Evolutionary conservation across 2,888 invertebrate genomes (phyloP).

Genomic region (Ischnus inquisitorius): DNA sequence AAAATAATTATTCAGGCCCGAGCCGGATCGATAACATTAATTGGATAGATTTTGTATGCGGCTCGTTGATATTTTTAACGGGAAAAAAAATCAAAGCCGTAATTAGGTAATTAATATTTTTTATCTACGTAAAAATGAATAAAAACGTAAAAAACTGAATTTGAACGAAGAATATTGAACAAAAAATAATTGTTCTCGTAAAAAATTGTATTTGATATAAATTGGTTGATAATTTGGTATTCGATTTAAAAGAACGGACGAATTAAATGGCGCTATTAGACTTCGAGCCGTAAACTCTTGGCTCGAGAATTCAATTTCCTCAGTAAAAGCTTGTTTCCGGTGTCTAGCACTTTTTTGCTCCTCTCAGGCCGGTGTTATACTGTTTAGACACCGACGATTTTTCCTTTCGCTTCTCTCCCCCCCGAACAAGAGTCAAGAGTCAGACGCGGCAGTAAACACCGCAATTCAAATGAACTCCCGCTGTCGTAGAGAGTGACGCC

Average conservation of each 20-base stretch:
- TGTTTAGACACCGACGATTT: slow-evolving; percentile 11
- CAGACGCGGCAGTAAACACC: slow-evolving; percentile 31
- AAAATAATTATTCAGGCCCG: too few relatives aligned
- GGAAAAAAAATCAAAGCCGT: too few relatives aligned
- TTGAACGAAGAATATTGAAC: not conserved
- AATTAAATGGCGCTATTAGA: not conserved
- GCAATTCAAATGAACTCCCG: slow-evolving; percentile 51
- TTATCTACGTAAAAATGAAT: not conserved
- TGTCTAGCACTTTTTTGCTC: slow-evolving; percentile 23
- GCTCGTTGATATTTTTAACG: too few relatives aligned
- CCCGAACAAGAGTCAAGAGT: slow-evolving; percentile 32
- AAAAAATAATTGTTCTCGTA: not conserved
- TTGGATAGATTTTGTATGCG: too few relatives aligned
- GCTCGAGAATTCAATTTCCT: slow-evolving; percentile 28
- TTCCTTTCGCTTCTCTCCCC: slow-evolving; percentile 8
- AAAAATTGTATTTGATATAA: too few relatives aligned
- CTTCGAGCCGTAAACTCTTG: not conserved
- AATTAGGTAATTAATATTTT: not conserved
- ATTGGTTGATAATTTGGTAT: not conserved
- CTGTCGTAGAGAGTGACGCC: slow-evolving; percentile 12
- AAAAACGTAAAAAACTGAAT: not conserved
- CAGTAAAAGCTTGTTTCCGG: not conserved
- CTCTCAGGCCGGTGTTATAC: not conserved
- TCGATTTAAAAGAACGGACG: not conserved
- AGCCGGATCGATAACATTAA: too few relatives aligned